These are phyloP conservation scores for Argyra leucocephala DNA, from an alignment of 2,888 invertebrate species.

Conservation along the genomic window DNA sequence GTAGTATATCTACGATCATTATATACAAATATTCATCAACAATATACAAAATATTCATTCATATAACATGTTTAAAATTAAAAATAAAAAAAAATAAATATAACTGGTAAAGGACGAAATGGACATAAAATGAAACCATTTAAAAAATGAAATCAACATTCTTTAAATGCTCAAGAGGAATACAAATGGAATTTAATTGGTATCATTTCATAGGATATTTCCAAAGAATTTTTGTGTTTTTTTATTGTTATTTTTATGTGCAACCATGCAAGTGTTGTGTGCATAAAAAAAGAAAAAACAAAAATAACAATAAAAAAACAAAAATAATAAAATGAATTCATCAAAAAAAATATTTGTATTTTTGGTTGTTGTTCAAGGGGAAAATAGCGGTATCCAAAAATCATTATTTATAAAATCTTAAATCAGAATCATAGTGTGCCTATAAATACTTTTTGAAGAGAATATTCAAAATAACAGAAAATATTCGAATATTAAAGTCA, in stretches of 20 bases:
- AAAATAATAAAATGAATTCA: not conserved
- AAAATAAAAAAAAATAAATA: not conserved
- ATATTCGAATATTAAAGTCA: too few relatives aligned
- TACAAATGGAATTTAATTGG: conserved; percentile 6
- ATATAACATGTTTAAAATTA: not conserved
- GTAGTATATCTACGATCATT: too few relatives aligned
- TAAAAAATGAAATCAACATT: conserved; percentile 1
- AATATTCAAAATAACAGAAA: too few relatives aligned
- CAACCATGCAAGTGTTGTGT: not conserved
- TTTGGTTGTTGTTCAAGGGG: too few relatives aligned
- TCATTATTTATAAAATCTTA: too few relatives aligned
- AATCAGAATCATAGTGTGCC: too few relatives aligned
- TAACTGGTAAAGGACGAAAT: not conserved
- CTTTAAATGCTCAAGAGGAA: conserved; percentile 1
- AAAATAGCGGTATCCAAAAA: too few relatives aligned
- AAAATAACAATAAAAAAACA: not conserved
- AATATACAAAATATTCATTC: not conserved
- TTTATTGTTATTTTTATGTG: not conserved
- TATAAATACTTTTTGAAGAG: too few relatives aligned
- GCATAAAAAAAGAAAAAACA: too few relatives aligned
- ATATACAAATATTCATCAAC: not conserved
- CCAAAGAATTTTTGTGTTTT: not conserved
- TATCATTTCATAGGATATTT: not conserved
- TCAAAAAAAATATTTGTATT: too few relatives aligned
- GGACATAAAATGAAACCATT: conserved; percentile 1